These are phyloP conservation scores for Salvator merianae DNA, from an alignment of 2,113 vertebrate genomes.

Conservation along the genomic window DNA sequence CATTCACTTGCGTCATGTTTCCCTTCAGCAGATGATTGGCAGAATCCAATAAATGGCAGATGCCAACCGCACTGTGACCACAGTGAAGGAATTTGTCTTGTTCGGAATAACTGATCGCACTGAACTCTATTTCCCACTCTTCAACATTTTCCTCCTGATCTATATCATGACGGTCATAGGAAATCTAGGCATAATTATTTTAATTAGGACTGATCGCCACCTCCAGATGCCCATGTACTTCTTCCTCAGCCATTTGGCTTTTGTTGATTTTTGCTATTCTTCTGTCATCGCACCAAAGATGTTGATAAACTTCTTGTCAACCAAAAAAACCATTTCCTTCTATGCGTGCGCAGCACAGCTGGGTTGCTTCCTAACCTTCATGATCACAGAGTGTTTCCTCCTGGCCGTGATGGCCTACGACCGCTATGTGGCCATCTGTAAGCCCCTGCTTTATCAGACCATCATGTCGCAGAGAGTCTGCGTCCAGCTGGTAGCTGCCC, in stretches of 20 bases:
- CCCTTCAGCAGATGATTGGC: not conserved
- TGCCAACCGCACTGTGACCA: not conserved
- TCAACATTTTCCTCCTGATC: constrained; percentile 42
- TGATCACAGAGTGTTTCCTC: constrained; percentile 60
- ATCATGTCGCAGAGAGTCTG: constrained; percentile 56
- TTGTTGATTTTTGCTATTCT: constrained; percentile 65
- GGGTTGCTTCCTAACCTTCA: constrained; percentile 61
- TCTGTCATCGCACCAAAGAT: constrained; percentile 64
- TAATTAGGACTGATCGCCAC: constrained; percentile 42
- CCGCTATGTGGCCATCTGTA: constrained; percentile 55
- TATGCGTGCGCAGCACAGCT: constrained; percentile 60
- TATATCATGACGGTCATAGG: constrained; percentile 51
- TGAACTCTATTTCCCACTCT: constrained; percentile 57
- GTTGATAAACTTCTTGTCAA: constrained; percentile 49
- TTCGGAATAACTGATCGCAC: constrained; percentile 53
- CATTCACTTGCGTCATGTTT: too few species aligned
- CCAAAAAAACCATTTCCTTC: constrained; percentile 56
- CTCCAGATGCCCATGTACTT: constrained; percentile 68
- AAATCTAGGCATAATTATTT: constrained; percentile 51
- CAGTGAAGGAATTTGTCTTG: constrained; percentile 37
- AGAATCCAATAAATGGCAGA: constrained; percentile 8
- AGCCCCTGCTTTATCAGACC: constrained; percentile 45
- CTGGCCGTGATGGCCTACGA: constrained; percentile 62
- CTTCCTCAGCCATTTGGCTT: constrained; percentile 67
- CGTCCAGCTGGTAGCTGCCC: constrained; percentile 44